Conservation (phyloP, 2,888 invertebrate genomes). For the Himalopsyche anomala region DNA sequence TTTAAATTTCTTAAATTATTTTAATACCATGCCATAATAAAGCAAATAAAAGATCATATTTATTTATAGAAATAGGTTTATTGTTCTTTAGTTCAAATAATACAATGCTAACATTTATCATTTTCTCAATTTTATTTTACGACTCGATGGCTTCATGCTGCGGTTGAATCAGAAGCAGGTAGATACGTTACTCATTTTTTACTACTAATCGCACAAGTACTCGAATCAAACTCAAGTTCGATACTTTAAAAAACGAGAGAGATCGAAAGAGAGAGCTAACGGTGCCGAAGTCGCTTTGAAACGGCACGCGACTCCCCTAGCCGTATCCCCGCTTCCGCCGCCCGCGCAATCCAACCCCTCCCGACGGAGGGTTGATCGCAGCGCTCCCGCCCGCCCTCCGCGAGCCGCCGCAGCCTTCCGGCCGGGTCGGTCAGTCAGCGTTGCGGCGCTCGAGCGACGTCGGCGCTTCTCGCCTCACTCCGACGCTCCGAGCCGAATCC, state of each 20-base stretch:
- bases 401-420: constrained; percentile 56
- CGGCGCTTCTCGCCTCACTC: constrained; percentile 52
- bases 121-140: no score
- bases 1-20: no score
- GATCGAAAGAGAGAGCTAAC: constrained; percentile 21
- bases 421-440: constrained; percentile 64
- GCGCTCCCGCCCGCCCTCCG: background rate
- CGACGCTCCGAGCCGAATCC: constrained; percentile 59
- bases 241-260: background rate
- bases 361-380: constrained; percentile 2
- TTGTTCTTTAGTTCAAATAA: no score
- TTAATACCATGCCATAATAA: no score
- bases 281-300: constrained; percentile 66
- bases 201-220: background rate
- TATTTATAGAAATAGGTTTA: no score
- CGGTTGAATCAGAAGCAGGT: background rate
- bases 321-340: constrained; percentile 66
- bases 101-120: no score
- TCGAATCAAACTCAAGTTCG: constrained; percentile 7
- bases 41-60: no score
- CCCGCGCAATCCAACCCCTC: constrained; percentile 66
- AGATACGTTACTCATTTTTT: background rate
- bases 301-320: constrained; percentile 71
- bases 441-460: constrained; percentile 60
- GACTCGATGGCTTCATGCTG: background rate